These are phyloP conservation scores for Ophion slaviceki DNA, from an alignment of 2,888 invertebrate genomes.

Conservation along the genomic window DNA sequence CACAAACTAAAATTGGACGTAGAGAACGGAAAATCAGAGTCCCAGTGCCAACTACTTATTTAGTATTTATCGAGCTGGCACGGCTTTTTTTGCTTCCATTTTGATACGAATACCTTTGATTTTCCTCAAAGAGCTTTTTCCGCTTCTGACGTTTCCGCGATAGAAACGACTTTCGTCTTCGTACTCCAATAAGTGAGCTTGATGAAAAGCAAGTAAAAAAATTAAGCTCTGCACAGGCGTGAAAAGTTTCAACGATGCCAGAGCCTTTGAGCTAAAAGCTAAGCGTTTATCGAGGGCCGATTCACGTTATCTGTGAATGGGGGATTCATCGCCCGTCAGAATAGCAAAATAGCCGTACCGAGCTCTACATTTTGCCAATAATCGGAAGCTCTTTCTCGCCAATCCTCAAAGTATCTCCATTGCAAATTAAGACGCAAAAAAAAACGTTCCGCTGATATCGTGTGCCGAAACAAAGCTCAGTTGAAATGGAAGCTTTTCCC, in stretches of 20 bases:
- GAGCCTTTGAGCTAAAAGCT: conserved; percentile 55
- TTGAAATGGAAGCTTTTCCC: background rate
- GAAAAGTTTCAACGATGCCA: conserved; percentile 32
- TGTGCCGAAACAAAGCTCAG: background rate
- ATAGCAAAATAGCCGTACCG: conserved; percentile 8
- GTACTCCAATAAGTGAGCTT: background rate
- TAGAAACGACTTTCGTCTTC: background rate
- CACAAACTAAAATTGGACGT: background rate
- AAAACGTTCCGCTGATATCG: background rate
- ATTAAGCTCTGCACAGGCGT: conserved; percentile 5
- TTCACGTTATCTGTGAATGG: conserved; percentile 52
- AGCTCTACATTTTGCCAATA: conserved; percentile 41
- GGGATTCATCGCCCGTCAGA: conserved; percentile 31
- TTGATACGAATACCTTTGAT: background rate
- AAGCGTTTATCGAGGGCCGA: conserved; percentile 33
- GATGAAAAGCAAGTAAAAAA: conserved; percentile 6
- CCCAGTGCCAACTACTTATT: background rate
- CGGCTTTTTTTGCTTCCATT: background rate
- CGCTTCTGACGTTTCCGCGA: background rate
- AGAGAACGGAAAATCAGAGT: background rate
- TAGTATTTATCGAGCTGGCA: background rate
- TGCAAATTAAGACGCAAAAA: conserved; percentile 28
- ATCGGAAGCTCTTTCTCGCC: conserved; percentile 7
- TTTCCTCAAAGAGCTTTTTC: background rate
- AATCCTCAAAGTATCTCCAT: background rate